These are phyloP conservation scores for Uloborus diversus DNA, from an alignment of 1,140 invertebrate genomes.

Conservation along the genomic window DNA sequence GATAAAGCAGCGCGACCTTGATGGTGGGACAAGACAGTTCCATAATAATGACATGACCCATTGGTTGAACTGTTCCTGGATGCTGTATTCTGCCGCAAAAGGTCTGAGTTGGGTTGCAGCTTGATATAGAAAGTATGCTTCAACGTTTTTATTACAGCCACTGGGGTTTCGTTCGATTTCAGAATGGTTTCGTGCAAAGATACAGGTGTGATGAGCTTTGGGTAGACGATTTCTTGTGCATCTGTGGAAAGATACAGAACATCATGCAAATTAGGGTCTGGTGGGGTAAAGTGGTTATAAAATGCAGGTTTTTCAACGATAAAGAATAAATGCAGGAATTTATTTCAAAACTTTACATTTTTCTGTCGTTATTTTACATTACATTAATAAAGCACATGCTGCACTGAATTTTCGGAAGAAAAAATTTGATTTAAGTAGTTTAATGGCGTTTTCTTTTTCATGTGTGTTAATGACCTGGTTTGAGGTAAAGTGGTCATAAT, in stretches of 20 bases:
- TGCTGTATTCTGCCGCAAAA: background rate
- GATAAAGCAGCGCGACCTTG: slow-evolving; percentile 13
- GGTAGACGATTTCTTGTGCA: slow-evolving; percentile 22
- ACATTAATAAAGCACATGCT: too few relatives aligned
- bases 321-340: too few relatives aligned
- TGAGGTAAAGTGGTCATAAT: too few relatives aligned
- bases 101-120: background rate
- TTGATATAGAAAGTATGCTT: slow-evolving; percentile 24
- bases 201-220: background rate
- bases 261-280: too few relatives aligned
- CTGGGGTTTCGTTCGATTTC: background rate
- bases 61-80: background rate
- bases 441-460: too few relatives aligned
- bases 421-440: too few relatives aligned
- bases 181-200: background rate
- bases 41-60: slow-evolving; percentile 14
- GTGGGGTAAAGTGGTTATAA: too few relatives aligned
- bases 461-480: too few relatives aligned
- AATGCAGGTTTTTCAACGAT: too few relatives aligned
- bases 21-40: background rate
- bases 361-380: too few relatives aligned
- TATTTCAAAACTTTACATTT: too few relatives aligned
- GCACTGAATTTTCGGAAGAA: too few relatives aligned
- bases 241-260: background rate
- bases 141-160: background rate